A percentile compares a stretch with the other conserved stretches of the same genome.
phyloP scores from a whole-genome alignment of 2,797 vertebrate genomes.

The Bryconaethiops microstoma region DNA sequence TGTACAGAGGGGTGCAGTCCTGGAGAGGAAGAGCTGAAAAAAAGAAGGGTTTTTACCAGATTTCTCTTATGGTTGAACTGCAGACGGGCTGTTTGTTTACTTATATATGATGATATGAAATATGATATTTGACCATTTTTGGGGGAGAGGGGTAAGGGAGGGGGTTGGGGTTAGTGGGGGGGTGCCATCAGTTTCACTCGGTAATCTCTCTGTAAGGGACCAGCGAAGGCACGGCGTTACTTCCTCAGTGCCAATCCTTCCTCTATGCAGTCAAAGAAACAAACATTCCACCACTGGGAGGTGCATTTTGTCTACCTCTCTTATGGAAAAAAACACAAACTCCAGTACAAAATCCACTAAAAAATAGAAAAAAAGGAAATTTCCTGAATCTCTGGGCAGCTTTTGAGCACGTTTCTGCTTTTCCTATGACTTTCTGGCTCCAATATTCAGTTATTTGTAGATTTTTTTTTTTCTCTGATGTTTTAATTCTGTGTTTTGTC shows the following conservation, averaged over 20 bases:
- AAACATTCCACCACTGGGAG: conserved; percentile 73
- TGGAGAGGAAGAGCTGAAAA: conserved; percentile 24
- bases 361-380: conserved; percentile 43
- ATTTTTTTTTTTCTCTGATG: conserved; percentile 52
- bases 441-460: conserved; percentile 64
- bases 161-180: conserved; percentile 1
- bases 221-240: conserved; percentile 48
- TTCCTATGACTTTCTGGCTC: conserved; percentile 63
- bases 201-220: conserved; percentile 50
- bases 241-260: conserved; percentile 61
- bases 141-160: background rate
- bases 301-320: conserved; percentile 64
- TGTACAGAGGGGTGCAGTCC: conserved; percentile 43
- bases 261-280: conserved; percentile 64
- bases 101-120: background rate
- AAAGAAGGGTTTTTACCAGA: conserved; percentile 22
- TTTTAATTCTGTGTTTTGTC: conserved; percentile 55
- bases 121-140: background rate
- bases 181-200: conserved; percentile 19
- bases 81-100: background rate
- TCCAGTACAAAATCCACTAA: conserved; percentile 15
- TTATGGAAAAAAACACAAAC: conserved; percentile 41
- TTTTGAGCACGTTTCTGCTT: conserved; percentile 62
- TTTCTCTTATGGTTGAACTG: conserved; percentile 22
- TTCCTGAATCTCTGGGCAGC: conserved; percentile 66